phyloP scores from a whole-genome alignment of 2,113 vertebrate species.

The Amazona guildingii region DNA sequence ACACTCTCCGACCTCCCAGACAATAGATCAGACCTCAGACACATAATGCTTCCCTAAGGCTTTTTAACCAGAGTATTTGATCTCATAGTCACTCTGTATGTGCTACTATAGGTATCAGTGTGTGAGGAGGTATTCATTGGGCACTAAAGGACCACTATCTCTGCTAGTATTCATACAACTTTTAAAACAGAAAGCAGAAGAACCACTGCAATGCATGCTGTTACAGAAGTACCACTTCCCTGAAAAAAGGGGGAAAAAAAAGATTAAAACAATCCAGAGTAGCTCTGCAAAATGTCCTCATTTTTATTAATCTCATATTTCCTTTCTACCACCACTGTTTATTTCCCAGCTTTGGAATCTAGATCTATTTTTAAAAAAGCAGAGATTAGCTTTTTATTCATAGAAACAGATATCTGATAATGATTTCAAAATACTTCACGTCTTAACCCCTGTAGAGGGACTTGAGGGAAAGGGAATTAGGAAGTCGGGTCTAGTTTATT shows the following conservation, averaged over 20 bases:
- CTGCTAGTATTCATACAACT: not conserved
- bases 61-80: slow-evolving; percentile 73
- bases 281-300: slow-evolving; percentile 32
- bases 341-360: slow-evolving; percentile 26
- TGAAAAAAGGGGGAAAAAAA: not conserved
- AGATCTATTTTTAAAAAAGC: not conserved
- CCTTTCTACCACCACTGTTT: slow-evolving; percentile 25
- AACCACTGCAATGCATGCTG: not conserved
- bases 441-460: slow-evolving; percentile 30
- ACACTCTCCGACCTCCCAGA: slow-evolving; percentile 89
- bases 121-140: not conserved
- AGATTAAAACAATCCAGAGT: slow-evolving; percentile 4
- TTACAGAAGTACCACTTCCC: not conserved
- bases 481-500: slow-evolving; percentile 48
- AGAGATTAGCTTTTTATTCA: slow-evolving; percentile 12
- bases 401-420: slow-evolving; percentile 25
- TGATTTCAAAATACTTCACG: slow-evolving; percentile 27
- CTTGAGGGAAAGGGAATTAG: slow-evolving; percentile 36
- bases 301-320: slow-evolving; percentile 38
- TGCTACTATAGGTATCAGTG: slow-evolving; percentile 39
- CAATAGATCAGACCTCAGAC: slow-evolving; percentile 92
- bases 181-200: slow-evolving; percentile 6
- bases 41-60: slow-evolving; percentile 77
- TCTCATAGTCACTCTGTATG: slow-evolving; percentile 49
- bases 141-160: not conserved